Evolutionary conservation across 2,797 vertebrate species (phyloP).

Genomic region (Arnoldichthys spilopterus): DNA sequence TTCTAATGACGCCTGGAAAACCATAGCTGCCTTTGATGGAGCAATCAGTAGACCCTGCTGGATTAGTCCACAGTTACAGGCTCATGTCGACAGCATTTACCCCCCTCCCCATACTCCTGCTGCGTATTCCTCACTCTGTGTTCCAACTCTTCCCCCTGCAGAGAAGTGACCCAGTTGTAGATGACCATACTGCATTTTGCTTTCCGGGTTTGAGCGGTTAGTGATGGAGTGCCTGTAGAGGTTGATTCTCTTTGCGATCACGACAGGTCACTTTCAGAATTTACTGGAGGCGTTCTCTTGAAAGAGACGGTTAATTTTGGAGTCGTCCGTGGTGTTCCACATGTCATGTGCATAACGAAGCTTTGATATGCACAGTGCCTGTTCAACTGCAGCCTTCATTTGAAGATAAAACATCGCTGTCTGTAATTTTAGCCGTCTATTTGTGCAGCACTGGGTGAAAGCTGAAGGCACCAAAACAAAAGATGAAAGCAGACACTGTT

Average conservation of each 20-base stretch:
- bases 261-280: neutral
- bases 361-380: neutral
- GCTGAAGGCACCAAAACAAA: neutral
- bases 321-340: neutral
- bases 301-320: neutral
- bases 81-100: neutral
- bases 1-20: neutral
- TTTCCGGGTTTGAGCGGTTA: neutral
- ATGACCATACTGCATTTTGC: neutral
- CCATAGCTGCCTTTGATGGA: neutral
- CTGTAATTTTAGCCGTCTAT: neutral
- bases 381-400: neutral
- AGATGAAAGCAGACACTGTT: neutral
- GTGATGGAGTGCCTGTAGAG: constrained; percentile 1
- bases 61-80: neutral
- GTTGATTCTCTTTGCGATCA: neutral
- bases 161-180: constrained; percentile 23
- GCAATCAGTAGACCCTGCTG: neutral
- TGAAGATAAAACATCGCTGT: neutral
- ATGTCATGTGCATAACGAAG: neutral
- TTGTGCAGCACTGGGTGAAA: neutral
- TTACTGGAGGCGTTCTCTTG: neutral
- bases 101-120: neutral
- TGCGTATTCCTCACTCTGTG: neutral
- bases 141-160: constrained; percentile 14